Conservation (phyloP, 2,888 invertebrate genomes). For the Micoletzkya japonica region DNA sequence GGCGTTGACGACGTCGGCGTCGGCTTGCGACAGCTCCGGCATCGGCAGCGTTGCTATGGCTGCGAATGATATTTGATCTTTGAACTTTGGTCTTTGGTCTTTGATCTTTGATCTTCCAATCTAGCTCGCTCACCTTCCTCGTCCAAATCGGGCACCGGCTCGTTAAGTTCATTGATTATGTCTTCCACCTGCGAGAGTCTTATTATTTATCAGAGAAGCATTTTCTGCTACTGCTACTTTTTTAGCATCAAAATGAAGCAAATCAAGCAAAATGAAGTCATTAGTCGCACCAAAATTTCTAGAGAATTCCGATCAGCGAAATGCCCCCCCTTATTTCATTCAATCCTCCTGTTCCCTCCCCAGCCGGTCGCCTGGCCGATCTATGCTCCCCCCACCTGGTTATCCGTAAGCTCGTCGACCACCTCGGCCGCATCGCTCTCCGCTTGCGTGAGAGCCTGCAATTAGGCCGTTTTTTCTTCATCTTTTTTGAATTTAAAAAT, state of each 20-base stretch:
- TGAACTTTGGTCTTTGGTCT: too few species aligned
- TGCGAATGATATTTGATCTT: too few species aligned
- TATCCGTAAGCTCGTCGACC: constrained; percentile 18
- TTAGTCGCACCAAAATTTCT: too few species aligned
- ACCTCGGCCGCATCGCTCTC: constrained; percentile 1
- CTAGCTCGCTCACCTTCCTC: constrained; percentile 27
- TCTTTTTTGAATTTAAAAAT: background rate
- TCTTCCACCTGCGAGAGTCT: constrained; percentile 2
- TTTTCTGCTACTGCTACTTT: background rate
- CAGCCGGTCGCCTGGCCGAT: too few species aligned
- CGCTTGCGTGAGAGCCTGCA: constrained; percentile 1
- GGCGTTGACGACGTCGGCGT: constrained; percentile 9
- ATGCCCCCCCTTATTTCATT: too few species aligned
- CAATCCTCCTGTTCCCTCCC: too few species aligned
- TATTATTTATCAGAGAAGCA: background rate
- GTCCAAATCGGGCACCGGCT: constrained; percentile 25
- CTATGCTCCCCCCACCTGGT: too few species aligned
- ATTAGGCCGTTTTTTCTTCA: background rate
- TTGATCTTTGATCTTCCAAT: too few species aligned
- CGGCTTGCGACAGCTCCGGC: constrained; percentile 17
- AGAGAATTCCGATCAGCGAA: too few species aligned
- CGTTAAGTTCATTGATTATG: constrained; percentile 27
- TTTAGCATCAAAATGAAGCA: background rate
- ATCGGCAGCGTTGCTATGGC: constrained; percentile 14
- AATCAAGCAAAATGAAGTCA: too few species aligned